Conservation (phyloP, 1,140 invertebrate species). For the Druon quercuslanigerum region DNA sequence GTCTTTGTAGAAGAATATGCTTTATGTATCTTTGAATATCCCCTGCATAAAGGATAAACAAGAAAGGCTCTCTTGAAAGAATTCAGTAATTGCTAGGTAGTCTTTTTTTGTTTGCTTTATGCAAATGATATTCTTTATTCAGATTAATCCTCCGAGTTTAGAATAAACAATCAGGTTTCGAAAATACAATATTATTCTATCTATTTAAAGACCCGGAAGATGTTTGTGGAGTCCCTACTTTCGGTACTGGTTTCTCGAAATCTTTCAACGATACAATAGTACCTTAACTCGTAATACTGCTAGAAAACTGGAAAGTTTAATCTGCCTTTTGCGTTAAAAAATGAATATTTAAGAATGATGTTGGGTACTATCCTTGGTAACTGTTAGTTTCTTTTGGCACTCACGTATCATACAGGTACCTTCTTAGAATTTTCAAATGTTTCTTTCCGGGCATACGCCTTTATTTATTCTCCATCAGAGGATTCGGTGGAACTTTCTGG, state of each 20-base stretch:
- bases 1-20: too few species aligned
- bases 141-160: too few species aligned
- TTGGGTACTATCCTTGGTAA: conserved; percentile 57
- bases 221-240: conserved; percentile 25
- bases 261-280: conserved; percentile 47
- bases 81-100: too few species aligned
- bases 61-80: too few species aligned
- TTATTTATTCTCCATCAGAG: conserved; percentile 72
- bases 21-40: too few species aligned
- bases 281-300: conserved; percentile 57
- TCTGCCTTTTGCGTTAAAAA: conserved; percentile 51
- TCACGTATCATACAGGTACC: conserved; percentile 52
- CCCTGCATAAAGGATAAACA: too few species aligned
- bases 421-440: conserved; percentile 46
- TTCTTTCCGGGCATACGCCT: conserved; percentile 52
- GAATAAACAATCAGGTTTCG: too few species aligned
- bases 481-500: conserved; percentile 77
- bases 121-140: too few species aligned
- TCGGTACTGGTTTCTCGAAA: background rate
- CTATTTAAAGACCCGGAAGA: background rate
- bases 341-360: conserved; percentile 57
- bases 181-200: background rate
- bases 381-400: conserved; percentile 57
- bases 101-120: too few species aligned
- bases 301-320: conserved; percentile 56